A percentile compares a stretch with the other conserved stretches of the same genome.
Conservation (phyloP, 2,113 vertebrate species). For the Phoenicopterus ruber region DNA sequence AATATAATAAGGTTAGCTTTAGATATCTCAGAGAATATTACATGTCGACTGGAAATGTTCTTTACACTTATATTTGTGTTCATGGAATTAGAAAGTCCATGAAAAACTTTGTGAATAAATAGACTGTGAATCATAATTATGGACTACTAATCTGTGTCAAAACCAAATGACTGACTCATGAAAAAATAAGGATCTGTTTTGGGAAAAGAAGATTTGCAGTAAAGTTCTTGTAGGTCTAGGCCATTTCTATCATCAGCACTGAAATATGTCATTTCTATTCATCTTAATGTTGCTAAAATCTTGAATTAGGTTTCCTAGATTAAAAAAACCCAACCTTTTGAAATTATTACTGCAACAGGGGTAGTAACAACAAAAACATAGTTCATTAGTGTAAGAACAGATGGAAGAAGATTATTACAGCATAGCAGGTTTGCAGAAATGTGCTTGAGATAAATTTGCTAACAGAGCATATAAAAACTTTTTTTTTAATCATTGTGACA, state of each 20-base stretch:
- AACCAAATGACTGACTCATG: not conserved
- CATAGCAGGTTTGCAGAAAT: not conserved
- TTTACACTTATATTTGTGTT: not conserved
- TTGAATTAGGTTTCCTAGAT: not conserved
- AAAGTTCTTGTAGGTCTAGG: not conserved
- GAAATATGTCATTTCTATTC: not conserved
- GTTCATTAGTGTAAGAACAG: not conserved
- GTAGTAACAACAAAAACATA: not conserved
- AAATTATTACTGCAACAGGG: not conserved
- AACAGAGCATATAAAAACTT: not conserved
- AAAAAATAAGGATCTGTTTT: not conserved
- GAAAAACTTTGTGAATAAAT: not conserved
- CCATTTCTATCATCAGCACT: not conserved
- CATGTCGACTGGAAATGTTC: not conserved
- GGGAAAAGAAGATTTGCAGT: not conserved
- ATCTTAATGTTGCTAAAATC: not conserved
- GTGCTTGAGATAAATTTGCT: not conserved
- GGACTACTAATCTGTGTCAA: not conserved
- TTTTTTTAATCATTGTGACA: not conserved
- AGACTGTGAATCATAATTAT: not conserved
- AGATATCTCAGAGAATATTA: not conserved
- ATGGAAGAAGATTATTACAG: not conserved
- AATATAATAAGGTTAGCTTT: not conserved
- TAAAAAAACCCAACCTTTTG: not conserved
- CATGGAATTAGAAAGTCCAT: fast-evolving